Evolutionary conservation across 1,140 invertebrate species (phyloP), one percentile per base, ranked within the genome.

Genomic region (Drosophila guanche): DNA sequence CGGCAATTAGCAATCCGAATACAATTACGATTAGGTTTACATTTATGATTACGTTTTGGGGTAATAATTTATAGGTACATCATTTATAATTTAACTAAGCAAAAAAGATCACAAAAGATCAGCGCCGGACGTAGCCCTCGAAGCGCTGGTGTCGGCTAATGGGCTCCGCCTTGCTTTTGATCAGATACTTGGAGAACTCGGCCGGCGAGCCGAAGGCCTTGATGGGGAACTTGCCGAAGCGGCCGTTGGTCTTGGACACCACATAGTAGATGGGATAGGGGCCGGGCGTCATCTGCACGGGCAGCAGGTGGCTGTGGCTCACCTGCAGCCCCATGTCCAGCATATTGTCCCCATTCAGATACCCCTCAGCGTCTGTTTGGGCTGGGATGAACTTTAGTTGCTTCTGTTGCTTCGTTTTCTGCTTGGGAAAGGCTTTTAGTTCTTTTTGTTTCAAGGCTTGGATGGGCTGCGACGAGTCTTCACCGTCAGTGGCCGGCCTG

Each of bases 221-320:
- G 53, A 90, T 76, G 23, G 90, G 89, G 54, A 86, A 90, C 51
- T 91, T 91, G 59, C 90, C 90, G 47, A 91, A 91, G 41, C 81
- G 88, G 2, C 90, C 90, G 68, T 91, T 91, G 20, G 72, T 86
- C 70, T 86, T 84, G 59, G 90, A 75, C 22, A 91, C 60, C 60
- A 79, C 84, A 56, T 91, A 91, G 67, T 90, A 91, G 33, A 91
- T 59, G 37, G 90, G 90, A 56, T 88, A 91, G 8, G 88, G 80
- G 22, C 90, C 90, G 7, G 84, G 80, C 7, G 90, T 88, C 53
- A 90, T 67, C 70, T 84, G 80, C 12, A 91, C 68, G 58, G 78
- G 76, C 62, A 90, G 60, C 41, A 62, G 37, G 43, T 75, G 78
- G 23, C 66, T 66, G 10, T 43, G 25, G 40, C 5, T 42, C 42